A percentile compares a stretch with the other conserved stretches of the same genome.
These are phyloP conservation scores for Tetragnatha montana DNA, from an alignment of 2,888 invertebrate species.

Conservation along the genomic window DNA sequence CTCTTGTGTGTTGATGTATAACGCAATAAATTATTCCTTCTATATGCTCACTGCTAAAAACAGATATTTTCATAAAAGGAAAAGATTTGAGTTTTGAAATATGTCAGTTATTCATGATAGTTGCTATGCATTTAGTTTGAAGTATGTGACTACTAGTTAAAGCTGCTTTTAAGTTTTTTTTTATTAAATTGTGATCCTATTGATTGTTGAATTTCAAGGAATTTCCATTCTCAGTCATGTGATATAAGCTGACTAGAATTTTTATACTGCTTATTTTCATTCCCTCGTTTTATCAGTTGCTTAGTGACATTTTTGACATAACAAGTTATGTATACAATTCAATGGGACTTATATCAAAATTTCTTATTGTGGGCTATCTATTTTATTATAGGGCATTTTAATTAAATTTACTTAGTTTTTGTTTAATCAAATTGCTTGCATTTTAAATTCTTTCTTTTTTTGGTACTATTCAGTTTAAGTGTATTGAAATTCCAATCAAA, in stretches of 20 bases:
- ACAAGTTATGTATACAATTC: too few relatives aligned
- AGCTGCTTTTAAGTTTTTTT: background rate
- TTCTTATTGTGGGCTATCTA: too few relatives aligned
- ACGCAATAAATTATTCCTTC: conserved; percentile 68
- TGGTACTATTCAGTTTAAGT: too few relatives aligned
- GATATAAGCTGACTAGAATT: background rate
- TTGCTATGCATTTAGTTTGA: background rate
- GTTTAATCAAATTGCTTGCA: too few relatives aligned
- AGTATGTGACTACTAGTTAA: background rate
- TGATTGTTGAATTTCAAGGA: background rate
- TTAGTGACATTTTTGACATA: too few relatives aligned
- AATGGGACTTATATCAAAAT: too few relatives aligned
- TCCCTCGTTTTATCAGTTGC: background rate
- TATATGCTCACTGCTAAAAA: conserved; percentile 58
- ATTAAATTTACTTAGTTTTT: too few relatives aligned
- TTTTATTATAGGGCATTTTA: too few relatives aligned
- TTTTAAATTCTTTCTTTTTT: too few relatives aligned
- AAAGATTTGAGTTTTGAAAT: background rate
- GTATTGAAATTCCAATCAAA: too few relatives aligned
- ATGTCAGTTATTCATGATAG: background rate
- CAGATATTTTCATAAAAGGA: conserved; percentile 58
- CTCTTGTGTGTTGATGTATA: conserved; percentile 62
- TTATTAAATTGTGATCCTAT: background rate
- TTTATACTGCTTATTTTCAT: background rate
- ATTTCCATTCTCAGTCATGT: background rate